These are phyloP conservation scores for Benitochromis conjunctus DNA, from an alignment of 2,113 vertebrate genomes.

Conservation along the genomic window DNA sequence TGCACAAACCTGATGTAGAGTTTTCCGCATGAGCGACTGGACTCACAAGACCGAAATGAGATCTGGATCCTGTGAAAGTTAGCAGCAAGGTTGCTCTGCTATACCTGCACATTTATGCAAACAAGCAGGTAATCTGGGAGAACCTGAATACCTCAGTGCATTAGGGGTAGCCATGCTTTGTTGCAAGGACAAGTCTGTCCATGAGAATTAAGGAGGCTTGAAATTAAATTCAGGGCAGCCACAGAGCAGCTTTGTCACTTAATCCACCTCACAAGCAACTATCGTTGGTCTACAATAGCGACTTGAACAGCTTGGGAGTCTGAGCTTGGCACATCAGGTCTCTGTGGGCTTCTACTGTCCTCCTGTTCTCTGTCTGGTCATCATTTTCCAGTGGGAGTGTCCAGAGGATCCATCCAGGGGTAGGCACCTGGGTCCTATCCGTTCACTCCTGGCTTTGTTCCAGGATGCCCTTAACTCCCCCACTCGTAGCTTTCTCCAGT, in stretches of 20 bases:
- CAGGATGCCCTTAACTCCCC: conserved; percentile 61
- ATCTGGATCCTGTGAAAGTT: conserved; percentile 8
- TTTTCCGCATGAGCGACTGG: conserved; percentile 30
- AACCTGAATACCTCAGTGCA: not conserved
- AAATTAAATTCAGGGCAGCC: conserved; percentile 34
- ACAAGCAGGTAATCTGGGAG: not conserved
- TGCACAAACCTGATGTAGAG: conserved; percentile 35
- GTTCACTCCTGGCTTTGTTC: conserved; percentile 44
- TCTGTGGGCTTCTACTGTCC: conserved; percentile 53
- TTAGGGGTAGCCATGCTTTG: not conserved
- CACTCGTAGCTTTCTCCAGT: conserved; percentile 63
- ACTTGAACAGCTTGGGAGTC: conserved; percentile 53
- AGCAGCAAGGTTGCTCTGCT: not conserved
- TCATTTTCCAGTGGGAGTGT: conserved; percentile 60
- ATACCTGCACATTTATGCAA: not conserved
- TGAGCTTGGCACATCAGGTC: conserved; percentile 34
- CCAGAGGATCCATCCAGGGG: conserved; percentile 58
- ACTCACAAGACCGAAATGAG: conserved; percentile 38
- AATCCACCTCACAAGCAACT: conserved; percentile 36
- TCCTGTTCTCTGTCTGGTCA: conserved; percentile 57
- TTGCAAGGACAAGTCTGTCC: conserved; percentile 11
- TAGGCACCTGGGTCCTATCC: conserved; percentile 56
- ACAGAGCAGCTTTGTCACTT: conserved; percentile 46
- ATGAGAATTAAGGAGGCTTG: conserved; percentile 11
- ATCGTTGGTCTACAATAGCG: conserved; percentile 26